Evolutionary conservation across 2,797 vertebrate genomes (phyloP).

Genomic region (Onychomys leucogaster): DNA sequence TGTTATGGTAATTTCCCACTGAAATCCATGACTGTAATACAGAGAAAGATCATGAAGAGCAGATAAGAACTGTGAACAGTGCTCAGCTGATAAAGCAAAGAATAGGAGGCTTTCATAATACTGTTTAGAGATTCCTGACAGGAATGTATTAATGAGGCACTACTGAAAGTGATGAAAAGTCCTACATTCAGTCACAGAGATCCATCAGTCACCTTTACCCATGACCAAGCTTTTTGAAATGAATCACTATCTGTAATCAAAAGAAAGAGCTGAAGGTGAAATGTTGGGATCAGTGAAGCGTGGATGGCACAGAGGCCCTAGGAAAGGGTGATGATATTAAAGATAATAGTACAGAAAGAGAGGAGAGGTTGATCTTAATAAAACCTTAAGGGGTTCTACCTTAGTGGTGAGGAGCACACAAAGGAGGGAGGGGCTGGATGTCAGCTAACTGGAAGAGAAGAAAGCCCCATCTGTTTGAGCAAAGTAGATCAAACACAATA

Average conservation of each 20-base stretch:
- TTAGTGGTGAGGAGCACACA: neutral
- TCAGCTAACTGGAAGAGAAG: neutral
- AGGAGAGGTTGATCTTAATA: neutral
- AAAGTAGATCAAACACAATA: neutral
- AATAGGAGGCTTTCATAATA: neutral
- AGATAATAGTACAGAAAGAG: neutral
- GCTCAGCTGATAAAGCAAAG: conserved; percentile 35
- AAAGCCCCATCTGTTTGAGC: neutral
- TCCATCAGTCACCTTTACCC: conserved; percentile 23
- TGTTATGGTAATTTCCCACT: neutral
- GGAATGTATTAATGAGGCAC: conserved; percentile 4
- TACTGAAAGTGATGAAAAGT: neutral
- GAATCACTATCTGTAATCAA: conserved; percentile 2
- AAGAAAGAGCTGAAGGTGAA: neutral
- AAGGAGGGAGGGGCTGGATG: neutral
- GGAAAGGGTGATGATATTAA: neutral
- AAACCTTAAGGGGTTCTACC: neutral
- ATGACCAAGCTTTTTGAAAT: conserved; percentile 7
- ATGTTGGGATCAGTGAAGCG: neutral
- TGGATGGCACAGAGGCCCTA: neutral
- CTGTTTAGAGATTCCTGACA: neutral
- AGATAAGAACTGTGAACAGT: neutral
- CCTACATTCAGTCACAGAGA: neutral
- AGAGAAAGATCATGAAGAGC: neutral
- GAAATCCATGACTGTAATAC: neutral